Evolutionary conservation across 2,888 invertebrate genomes (phyloP).

Genomic region (Laspeyria flexula): DNA sequence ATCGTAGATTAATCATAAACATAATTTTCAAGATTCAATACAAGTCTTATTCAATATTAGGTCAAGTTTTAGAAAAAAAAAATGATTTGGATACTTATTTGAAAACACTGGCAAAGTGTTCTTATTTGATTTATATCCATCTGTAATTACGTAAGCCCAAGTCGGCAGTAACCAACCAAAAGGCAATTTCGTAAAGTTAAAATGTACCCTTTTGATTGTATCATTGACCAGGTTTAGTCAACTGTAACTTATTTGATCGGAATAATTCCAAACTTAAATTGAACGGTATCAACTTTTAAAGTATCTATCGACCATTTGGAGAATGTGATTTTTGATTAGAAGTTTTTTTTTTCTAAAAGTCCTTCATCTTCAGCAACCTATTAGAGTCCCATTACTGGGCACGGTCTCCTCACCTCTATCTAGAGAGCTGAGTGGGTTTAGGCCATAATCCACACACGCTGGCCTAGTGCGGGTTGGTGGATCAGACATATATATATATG

Average conservation of each 20-base stretch:
- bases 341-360: neutral
- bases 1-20: no score
- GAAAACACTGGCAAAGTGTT: neutral
- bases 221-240: constrained; percentile 22
- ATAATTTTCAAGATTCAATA: no score
- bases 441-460: no score
- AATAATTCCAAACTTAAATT: constrained; percentile 43
- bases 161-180: neutral
- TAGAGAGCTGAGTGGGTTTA: no score
- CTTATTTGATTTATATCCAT: neutral
- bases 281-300: constrained; percentile 33
- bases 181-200: neutral
- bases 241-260: constrained; percentile 36
- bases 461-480: no score
- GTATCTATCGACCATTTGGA: constrained; percentile 24
- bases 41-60: no score
- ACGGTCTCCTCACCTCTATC: no score
- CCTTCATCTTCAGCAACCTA: neutral
- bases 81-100: no score
- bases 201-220: constrained; percentile 25
- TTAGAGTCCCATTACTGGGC: no score
- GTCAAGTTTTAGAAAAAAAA: no score
- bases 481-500: no score
- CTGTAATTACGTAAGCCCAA: neutral
- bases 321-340: constrained; percentile 15